phyloP scores from a whole-genome alignment of 2,797 vertebrate genomes.

The Liparis tanakae region DNA sequence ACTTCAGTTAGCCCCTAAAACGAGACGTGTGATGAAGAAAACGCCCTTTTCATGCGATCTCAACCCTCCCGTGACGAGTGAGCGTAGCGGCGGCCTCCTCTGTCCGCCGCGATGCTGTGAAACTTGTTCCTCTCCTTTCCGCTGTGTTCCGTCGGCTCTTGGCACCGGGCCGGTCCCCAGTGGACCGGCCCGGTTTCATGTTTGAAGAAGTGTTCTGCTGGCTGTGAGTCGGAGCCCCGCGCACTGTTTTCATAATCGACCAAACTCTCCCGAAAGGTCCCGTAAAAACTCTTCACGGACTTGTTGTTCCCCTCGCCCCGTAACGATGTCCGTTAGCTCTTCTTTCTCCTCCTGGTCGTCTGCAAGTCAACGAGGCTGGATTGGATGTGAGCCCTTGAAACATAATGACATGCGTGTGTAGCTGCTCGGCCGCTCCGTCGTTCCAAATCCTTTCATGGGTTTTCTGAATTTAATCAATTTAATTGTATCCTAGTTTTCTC shows the following conservation, averaged over 20 bases:
- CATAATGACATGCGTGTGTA: conserved; percentile 67
- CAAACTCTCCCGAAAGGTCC: conserved; percentile 55
- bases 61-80: conserved; percentile 27
- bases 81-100: conserved; percentile 46
- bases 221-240: conserved; percentile 70
- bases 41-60: neutral
- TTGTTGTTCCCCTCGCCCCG: conserved; percentile 51
- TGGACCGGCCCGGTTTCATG: conserved; percentile 72
- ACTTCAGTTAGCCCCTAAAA: conserved; percentile 7
- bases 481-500: conserved; percentile 61
- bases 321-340: conserved; percentile 72
- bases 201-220: conserved; percentile 71
- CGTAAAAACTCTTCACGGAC: conserved; percentile 56
- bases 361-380: conserved; percentile 59
- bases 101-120: conserved; percentile 63
- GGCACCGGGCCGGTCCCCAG: conserved; percentile 59
- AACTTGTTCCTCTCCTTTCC: conserved; percentile 77
- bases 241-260: conserved; percentile 79
- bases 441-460: conserved; percentile 48
- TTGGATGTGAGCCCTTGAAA: conserved; percentile 67
- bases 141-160: conserved; percentile 69
- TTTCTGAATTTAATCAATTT: conserved; percentile 66
- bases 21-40: neutral
- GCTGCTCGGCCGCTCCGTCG: conserved; percentile 28
- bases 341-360: conserved; percentile 59